A percentile compares a stretch with the other conserved stretches of the same genome.
These are phyloP conservation scores for Geotrupes spiniger DNA, from an alignment of 2,888 invertebrate genomes.

Conservation along the genomic window DNA sequence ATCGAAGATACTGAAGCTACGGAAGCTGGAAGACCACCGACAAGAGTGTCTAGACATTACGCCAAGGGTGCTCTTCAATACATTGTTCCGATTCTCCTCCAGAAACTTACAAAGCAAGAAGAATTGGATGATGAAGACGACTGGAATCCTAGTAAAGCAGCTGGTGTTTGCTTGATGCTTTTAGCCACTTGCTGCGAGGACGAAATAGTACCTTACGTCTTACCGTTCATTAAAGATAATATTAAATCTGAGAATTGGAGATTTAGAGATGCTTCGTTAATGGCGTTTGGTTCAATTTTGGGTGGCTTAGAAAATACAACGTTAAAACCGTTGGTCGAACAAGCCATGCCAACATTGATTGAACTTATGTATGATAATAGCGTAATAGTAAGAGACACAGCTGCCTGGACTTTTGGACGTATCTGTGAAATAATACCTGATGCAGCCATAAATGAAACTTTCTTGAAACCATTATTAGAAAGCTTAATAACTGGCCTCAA, in stretches of 20 bases:
- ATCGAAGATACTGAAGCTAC: constrained; percentile 93
- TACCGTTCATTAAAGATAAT: constrained; percentile 95
- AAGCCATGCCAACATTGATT: constrained; percentile 95
- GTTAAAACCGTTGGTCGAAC: constrained; percentile 89
- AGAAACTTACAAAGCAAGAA: constrained; percentile 93
- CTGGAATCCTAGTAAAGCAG: constrained; percentile 99
- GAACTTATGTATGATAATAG: constrained; percentile 91
- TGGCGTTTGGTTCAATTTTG: constrained; percentile 87
- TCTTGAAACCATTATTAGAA: constrained; percentile 77
- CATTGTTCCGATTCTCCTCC: constrained; percentile 90
- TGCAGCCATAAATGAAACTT: constrained; percentile 85
- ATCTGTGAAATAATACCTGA: constrained; percentile 97
- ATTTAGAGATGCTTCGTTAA: constrained; percentile 85
- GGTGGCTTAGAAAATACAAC: constrained; percentile 87
- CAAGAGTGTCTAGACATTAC: constrained; percentile 90
- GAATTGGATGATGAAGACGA: constrained; percentile 98
- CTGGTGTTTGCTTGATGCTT: constrained; percentile 97
- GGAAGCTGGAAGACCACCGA: constrained; percentile 91
- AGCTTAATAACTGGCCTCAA: constrained; percentile 82
- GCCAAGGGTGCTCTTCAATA: constrained; percentile 97
- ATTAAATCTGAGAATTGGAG: constrained; percentile 93
- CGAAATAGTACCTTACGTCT: constrained; percentile 89
- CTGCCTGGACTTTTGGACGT: constrained; percentile 97
- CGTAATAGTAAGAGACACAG: constrained; percentile 94
- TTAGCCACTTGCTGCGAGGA: constrained; percentile 97